phyloP scores from a whole-genome alignment of 2,113 vertebrate genomes.

The Arvicanthis niloticus region DNA sequence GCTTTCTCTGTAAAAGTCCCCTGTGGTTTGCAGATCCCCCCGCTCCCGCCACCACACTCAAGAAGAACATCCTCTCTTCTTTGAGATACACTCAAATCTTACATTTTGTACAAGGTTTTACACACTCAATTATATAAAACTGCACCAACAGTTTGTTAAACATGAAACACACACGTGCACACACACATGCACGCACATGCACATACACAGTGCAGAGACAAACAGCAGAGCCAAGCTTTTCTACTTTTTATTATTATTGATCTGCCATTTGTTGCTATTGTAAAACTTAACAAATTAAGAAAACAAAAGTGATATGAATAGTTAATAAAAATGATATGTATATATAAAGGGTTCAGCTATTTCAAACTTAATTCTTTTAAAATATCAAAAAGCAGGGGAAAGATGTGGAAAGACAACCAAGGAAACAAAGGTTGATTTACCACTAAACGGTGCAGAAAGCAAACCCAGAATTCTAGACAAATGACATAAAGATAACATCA shows the following conservation, averaged over 20 bases:
- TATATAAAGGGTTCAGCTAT: neutral
- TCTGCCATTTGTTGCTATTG: neutral
- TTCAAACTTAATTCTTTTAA: neutral
- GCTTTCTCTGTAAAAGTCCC: neutral
- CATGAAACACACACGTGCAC: neutral
- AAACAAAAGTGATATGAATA: neutral
- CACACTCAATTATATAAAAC: neutral
- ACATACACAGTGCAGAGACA: neutral
- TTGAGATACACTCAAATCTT: neutral
- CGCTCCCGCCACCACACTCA: neutral
- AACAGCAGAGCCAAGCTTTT: neutral
- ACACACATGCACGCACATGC: neutral
- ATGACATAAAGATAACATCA: neutral
- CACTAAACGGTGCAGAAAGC: neutral
- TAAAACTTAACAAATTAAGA: constrained; percentile 11
- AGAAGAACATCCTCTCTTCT: neutral
- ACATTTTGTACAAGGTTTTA: neutral
- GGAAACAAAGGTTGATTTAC: neutral
- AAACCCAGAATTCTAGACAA: neutral
- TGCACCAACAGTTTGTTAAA: neutral
- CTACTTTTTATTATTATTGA: neutral
- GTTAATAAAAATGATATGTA: neutral
- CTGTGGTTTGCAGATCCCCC: neutral
- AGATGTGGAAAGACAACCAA: neutral
- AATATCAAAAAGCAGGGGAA: neutral